Percentiles rank a stretch among this genome's conserved stretches.
Conservation (phyloP, 2,113 vertebrate species). For the Xenotilapia caudafasciata region DNA sequence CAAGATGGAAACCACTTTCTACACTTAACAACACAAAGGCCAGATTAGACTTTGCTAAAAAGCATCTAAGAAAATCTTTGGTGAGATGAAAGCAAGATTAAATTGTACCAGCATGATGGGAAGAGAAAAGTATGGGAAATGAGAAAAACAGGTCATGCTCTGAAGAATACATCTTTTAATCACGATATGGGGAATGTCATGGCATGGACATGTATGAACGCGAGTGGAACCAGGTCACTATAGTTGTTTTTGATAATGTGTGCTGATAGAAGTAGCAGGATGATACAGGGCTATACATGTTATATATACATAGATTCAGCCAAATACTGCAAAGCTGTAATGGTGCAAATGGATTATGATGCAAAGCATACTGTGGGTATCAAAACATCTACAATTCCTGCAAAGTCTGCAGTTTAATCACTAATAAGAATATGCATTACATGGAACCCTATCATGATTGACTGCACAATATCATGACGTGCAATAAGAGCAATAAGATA, state of each 20-base stretch:
- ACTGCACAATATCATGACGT: neutral
- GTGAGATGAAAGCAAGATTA: neutral
- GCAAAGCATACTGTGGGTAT: neutral
- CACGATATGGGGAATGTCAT: neutral
- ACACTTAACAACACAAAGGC: neutral
- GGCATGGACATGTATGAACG: neutral
- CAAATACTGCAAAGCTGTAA: neutral
- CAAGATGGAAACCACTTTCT: neutral
- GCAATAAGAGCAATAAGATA: neutral
- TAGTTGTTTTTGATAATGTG: neutral
- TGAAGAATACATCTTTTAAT: neutral
- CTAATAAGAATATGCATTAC: neutral
- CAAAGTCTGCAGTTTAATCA: neutral
- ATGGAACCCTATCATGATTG: neutral
- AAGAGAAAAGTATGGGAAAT: neutral
- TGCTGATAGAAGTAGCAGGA: neutral
- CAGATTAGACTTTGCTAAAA: neutral
- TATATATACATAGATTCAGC: neutral
- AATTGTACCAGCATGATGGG: neutral
- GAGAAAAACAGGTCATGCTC: neutral
- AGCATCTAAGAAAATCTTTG: neutral
- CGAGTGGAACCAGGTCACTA: neutral
- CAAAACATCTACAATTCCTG: neutral
- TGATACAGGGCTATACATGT: neutral
- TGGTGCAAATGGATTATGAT: neutral